Percentiles rank a stretch among this genome's conserved stretches.
phyloP scores from a whole-genome alignment of 2,888 invertebrate species.

The Synergus gifuensis region DNA sequence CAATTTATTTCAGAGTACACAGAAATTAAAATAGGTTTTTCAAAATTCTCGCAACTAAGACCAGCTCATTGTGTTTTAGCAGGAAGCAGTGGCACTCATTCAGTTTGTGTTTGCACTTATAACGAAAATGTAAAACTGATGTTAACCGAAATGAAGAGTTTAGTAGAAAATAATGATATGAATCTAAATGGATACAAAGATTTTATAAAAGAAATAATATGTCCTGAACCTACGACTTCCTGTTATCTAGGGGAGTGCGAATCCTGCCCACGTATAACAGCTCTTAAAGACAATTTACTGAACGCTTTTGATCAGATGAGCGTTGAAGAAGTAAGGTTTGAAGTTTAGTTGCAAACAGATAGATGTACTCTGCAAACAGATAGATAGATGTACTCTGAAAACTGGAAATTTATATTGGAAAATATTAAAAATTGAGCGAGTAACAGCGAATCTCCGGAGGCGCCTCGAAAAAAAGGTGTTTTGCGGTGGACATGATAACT shows the following conservation, averaged over 20 bases:
- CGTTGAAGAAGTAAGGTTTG: slow-evolving; percentile 40
- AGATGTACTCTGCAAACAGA: slow-evolving; percentile 36
- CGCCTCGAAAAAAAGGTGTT: too few relatives aligned
- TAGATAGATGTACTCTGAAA: too few relatives aligned
- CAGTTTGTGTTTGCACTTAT: slow-evolving; percentile 52
- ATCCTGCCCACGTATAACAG: slow-evolving; percentile 46
- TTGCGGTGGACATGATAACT: too few relatives aligned
- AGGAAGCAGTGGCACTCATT: slow-evolving; percentile 52
- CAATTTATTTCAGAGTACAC: slow-evolving; percentile 25
- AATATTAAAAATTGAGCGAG: too few relatives aligned
- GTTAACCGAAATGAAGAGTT: slow-evolving; percentile 42
- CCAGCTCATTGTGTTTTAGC: slow-evolving; percentile 53
- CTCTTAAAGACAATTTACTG: background rate
- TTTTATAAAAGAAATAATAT: background rate
- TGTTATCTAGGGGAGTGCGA: slow-evolving; percentile 44
- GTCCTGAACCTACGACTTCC: background rate
- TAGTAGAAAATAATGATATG: slow-evolving; percentile 17
- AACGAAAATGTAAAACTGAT: slow-evolving; percentile 52
- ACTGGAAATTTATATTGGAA: too few relatives aligned
- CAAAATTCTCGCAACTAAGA: slow-evolving; percentile 48
- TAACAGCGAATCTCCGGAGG: too few relatives aligned
- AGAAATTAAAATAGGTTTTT: slow-evolving; percentile 47
- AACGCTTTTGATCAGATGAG: slow-evolving; percentile 17
- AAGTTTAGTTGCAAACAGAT: slow-evolving; percentile 40
- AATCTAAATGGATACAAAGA: background rate